Evolutionary conservation across 2,113 vertebrate species (phyloP).

Genomic region (Ictalurus furcatus): DNA sequence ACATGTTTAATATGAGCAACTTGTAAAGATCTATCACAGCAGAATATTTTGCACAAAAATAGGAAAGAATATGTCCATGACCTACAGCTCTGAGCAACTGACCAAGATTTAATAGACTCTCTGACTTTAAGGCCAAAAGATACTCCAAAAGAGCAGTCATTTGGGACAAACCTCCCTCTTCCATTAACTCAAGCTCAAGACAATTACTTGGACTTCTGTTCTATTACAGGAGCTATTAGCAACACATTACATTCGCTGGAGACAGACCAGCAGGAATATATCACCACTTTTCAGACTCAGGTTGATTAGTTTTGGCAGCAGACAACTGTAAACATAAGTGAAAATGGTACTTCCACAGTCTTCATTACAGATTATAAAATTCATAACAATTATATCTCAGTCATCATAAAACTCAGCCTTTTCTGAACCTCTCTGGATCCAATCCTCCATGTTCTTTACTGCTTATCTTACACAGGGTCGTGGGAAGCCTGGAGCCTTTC

Average conservation of each 20-base stretch:
- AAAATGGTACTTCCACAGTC: neutral
- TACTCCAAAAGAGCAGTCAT: slow-evolving; percentile 12
- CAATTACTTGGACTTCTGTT: slow-evolving; percentile 18
- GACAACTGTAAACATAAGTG: neutral
- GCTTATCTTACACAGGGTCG: too few species aligned
- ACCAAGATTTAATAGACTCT: slow-evolving; percentile 7
- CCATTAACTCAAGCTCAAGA: slow-evolving; percentile 6
- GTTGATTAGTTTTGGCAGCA: neutral
- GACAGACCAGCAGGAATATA: neutral
- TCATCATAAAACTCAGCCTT: neutral
- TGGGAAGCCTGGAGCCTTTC: too few species aligned
- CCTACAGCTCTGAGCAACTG: neutral
- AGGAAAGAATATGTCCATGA: neutral
- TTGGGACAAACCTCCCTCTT: slow-evolving; percentile 4
- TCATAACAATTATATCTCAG: neutral
- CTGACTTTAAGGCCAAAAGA: neutral
- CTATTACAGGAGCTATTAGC: slow-evolving; percentile 27
- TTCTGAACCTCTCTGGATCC: neutral
- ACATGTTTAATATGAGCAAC: neutral
- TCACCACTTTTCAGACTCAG: neutral
- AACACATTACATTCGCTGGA: neutral
- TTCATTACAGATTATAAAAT: neutral
- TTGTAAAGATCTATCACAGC: neutral
- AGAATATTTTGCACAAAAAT: neutral
- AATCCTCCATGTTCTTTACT: too few species aligned